Conservation (phyloP, 2,888 invertebrate species). For the Apocheima hispidaria region DNA sequence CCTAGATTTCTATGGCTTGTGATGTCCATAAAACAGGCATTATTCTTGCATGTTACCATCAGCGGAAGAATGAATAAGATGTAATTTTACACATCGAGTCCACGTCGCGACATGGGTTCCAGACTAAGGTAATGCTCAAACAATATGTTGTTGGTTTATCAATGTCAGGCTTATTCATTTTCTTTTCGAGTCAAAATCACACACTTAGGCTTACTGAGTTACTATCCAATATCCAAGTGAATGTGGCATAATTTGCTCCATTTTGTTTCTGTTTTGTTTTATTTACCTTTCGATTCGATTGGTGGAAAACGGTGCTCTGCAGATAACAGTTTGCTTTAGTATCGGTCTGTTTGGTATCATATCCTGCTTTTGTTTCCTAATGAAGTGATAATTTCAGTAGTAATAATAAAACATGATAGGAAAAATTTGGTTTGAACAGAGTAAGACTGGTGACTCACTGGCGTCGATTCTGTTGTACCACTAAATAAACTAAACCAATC, state of each 20-base stretch:
- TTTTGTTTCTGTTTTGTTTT: conserved; percentile 30
- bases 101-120: conserved; percentile 83
- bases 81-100: conserved; percentile 68
- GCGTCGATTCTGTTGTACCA: no score
- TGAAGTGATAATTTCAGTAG: conserved; percentile 13
- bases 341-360: conserved; percentile 15
- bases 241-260: conserved; percentile 15
- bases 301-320: conserved; percentile 1
- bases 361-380: conserved; percentile 19
- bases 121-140: conserved; percentile 71
- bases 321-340: conserved; percentile 12
- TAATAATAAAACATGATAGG: conserved; percentile 11
- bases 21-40: conserved; percentile 66
- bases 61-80: conserved; percentile 60
- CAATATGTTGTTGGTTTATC: neutral
- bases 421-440: no score
- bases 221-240: conserved; percentile 2
- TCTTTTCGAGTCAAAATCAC: conserved; percentile 4
- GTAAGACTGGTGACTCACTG: no score
- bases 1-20: conserved; percentile 72
- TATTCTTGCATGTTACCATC: conserved; percentile 49
- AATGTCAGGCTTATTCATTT: conserved; percentile 28
- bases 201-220: conserved; percentile 25
- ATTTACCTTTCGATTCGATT: conserved; percentile 26
- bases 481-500: no score